phyloP scores from a whole-genome alignment of 2,888 invertebrate genomes.

The Hyposoter dolosus region DNA sequence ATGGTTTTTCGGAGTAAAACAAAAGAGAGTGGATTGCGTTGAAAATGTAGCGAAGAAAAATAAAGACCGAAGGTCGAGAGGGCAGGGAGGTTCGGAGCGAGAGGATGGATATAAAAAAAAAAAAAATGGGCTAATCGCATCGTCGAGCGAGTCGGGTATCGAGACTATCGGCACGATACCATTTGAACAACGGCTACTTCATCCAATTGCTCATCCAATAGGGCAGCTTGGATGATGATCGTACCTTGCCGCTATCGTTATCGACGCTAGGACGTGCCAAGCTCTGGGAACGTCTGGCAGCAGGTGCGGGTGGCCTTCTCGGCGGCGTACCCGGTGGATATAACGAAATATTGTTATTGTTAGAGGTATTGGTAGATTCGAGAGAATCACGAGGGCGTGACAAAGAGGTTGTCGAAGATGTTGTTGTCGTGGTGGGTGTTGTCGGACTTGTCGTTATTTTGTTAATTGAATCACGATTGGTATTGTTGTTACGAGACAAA shows the following conservation, averaged over 20 bases:
- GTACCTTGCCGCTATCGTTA: conserved; percentile 89
- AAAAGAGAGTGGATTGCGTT: background rate
- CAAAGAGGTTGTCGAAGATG: conserved; percentile 76
- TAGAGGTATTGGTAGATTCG: conserved; percentile 73
- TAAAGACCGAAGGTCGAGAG: no score
- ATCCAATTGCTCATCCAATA: conserved; percentile 89
- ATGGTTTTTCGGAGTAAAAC: background rate
- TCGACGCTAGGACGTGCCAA: conserved; percentile 82
- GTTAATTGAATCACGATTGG: conserved; percentile 81
- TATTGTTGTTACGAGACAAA: conserved; percentile 80
- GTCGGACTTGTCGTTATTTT: conserved; percentile 73
- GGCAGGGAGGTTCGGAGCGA: background rate
- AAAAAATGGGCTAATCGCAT: conserved; percentile 39
- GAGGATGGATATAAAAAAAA: no score
- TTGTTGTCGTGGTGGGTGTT: conserved; percentile 64
- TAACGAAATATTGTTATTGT: conserved; percentile 68
- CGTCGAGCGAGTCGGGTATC: conserved; percentile 36
- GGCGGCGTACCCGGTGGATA: conserved; percentile 79
- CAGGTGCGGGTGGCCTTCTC: conserved; percentile 83
- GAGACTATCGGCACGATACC: conserved; percentile 49
- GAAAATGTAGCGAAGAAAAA: background rate
- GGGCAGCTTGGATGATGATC: conserved; percentile 88
- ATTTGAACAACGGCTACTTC: conserved; percentile 83
- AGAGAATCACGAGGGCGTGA: conserved; percentile 82
- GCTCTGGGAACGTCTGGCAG: conserved; percentile 82